A percentile compares a stretch with the other conserved stretches of the same genome.
phyloP scores from a whole-genome alignment of 2,888 invertebrate species.

The Anodontia alba region DNA sequence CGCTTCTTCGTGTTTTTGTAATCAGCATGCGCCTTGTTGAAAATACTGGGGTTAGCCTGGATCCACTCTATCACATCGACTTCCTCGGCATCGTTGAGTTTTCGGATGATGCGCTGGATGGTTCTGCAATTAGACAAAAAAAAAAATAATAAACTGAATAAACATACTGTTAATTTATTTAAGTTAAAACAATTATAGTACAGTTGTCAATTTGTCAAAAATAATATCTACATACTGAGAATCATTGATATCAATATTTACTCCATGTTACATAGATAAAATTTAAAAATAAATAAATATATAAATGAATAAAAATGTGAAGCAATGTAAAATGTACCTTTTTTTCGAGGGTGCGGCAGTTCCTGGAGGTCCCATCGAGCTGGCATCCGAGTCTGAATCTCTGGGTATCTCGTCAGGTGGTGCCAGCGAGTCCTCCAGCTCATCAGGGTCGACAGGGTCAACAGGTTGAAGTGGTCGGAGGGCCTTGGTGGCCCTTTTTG shows the following conservation, averaged over 20 bases:
- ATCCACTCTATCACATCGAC: conserved; percentile 48
- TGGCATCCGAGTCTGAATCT: conserved; percentile 33
- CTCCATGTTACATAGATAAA: conserved; percentile 41
- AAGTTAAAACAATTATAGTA: conserved; percentile 42
- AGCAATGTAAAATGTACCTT: conserved; percentile 44
- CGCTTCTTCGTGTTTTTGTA: conserved; percentile 49
- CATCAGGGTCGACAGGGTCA: conserved; percentile 9
- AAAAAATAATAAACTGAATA: conserved; percentile 47
- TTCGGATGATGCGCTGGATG: conserved; percentile 48
- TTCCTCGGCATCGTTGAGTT: conserved; percentile 45
- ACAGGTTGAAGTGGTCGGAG: conserved; percentile 40
- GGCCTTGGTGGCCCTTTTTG: conserved; percentile 37
- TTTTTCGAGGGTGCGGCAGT: conserved; percentile 18
- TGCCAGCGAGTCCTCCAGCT: conserved; percentile 27
- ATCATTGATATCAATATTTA: conserved; percentile 49
- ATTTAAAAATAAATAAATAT: too few species aligned
- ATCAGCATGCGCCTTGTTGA: conserved; percentile 48
- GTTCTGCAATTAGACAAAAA: conserved; percentile 49
- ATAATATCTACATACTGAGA: conserved; percentile 45
- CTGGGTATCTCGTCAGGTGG: conserved; percentile 31
- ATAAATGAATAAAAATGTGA: conserved; percentile 38
- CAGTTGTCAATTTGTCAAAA: conserved; percentile 46
- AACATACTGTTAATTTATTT: conserved; percentile 41
- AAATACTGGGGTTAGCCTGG: conserved; percentile 46
- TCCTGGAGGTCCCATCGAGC: conserved; percentile 21